Evolutionary conservation across 2,113 vertebrate genomes (phyloP).

Genomic region (Otus sunia): DNA sequence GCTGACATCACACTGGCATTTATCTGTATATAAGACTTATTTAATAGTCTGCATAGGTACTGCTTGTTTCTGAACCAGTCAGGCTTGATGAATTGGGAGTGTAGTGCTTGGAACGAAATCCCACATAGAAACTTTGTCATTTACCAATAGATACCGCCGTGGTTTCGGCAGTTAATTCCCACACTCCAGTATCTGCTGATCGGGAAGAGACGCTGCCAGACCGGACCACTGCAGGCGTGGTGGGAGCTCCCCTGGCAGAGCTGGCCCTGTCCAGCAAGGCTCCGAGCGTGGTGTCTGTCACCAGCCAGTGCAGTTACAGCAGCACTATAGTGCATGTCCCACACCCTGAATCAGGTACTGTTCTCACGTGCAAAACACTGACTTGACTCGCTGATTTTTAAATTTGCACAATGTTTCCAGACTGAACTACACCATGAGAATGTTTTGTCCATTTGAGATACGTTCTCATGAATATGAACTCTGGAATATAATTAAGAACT

Average conservation of each 20-base stretch:
- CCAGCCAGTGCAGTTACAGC: conserved; percentile 88
- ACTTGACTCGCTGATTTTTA: neutral
- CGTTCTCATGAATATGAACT: neutral
- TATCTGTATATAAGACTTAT: neutral
- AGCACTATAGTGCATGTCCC: conserved; percentile 84
- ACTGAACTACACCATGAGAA: neutral
- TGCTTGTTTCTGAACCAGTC: neutral
- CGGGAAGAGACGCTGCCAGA: neutral
- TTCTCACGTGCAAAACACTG: neutral
- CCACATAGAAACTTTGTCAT: neutral
- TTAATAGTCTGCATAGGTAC: neutral
- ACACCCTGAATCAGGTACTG: conserved; percentile 82
- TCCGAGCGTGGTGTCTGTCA: conserved; percentile 82
- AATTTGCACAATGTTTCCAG: neutral
- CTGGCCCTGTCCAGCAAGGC: conserved; percentile 78
- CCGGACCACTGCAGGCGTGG: conserved; percentile 49
- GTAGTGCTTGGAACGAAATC: neutral
- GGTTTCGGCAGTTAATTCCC: conserved; percentile 24
- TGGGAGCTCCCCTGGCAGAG: conserved; percentile 75
- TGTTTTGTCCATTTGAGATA: neutral
- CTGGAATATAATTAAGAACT: neutral
- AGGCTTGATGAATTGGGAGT: neutral
- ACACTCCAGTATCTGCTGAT: conserved; percentile 61
- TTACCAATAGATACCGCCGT: conserved; percentile 54
- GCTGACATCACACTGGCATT: neutral